Percentiles rank a stretch among this genome's conserved stretches.
phyloP scores from a whole-genome alignment of 2,888 invertebrate species.

The Sarcophaga subvicina region DNA sequence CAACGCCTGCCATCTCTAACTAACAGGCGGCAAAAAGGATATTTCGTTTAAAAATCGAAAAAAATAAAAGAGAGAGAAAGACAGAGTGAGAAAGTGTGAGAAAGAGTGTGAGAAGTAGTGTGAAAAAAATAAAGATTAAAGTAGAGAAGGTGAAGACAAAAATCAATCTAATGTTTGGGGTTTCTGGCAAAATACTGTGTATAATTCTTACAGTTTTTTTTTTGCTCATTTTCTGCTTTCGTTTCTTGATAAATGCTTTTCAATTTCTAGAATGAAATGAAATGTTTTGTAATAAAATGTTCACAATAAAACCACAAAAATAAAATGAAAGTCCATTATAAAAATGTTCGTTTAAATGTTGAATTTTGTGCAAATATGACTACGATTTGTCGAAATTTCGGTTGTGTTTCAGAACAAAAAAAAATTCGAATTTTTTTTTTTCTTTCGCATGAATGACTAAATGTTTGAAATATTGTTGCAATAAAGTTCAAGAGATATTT shows the following conservation, averaged over 20 bases:
- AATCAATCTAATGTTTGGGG: constrained; percentile 17
- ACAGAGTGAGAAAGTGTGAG: too few relatives aligned
- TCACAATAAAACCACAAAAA: constrained; percentile 59
- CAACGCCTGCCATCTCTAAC: background rate
- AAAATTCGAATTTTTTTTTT: too few relatives aligned
- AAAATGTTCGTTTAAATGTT: constrained; percentile 23
- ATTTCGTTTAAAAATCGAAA: background rate
- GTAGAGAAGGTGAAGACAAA: background rate
- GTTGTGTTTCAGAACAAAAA: background rate
- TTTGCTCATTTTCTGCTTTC: constrained; percentile 13
- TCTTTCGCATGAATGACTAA: background rate
- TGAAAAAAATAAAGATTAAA: background rate
- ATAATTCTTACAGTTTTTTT: constrained; percentile 24
- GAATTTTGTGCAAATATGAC: constrained; percentile 12
- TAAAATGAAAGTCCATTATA: constrained; percentile 53
- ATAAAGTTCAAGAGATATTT: background rate
- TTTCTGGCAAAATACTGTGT: background rate
- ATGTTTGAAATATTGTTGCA: background rate
- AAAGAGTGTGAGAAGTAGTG: too few relatives aligned
- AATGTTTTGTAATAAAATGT: constrained; percentile 48
- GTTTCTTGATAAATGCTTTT: constrained; percentile 45
- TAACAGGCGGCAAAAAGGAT: background rate
- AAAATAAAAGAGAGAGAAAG: too few relatives aligned
- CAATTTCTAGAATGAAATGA: constrained; percentile 44
- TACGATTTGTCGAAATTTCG: constrained; percentile 5